Evolutionary conservation across 2,113 vertebrate species (phyloP).

Genomic region (Thymallus thymallus): DNA sequence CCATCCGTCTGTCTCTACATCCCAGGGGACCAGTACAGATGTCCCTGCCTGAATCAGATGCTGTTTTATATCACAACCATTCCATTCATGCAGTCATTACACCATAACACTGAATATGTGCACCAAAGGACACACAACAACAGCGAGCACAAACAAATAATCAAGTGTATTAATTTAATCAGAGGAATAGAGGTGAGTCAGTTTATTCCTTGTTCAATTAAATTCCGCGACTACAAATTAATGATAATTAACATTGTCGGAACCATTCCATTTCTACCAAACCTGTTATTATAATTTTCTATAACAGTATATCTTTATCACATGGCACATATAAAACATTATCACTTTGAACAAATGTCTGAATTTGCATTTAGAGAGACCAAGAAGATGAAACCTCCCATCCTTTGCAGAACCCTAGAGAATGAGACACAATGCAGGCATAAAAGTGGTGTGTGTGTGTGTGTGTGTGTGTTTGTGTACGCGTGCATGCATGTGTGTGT

Average conservation of each 20-base stretch:
- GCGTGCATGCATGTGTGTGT: background rate
- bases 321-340: background rate
- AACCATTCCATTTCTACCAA: background rate
- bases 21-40: background rate
- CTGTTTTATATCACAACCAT: background rate
- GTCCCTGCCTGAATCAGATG: slow-evolving; percentile 1
- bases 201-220: background rate
- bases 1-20: background rate
- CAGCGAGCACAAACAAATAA: background rate
- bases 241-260: background rate
- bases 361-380: slow-evolving; percentile 10
- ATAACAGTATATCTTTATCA: slow-evolving; percentile 1
- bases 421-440: background rate
- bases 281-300: background rate
- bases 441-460: background rate
- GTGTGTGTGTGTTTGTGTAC: background rate
- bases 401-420: background rate
- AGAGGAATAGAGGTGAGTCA: background rate
- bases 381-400: background rate
- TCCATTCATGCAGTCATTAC: background rate
- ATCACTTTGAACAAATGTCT: slow-evolving; percentile 7
- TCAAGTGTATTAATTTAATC: background rate
- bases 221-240: background rate
- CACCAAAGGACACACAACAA: background rate
- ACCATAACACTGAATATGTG: background rate